Base-by-base conservation (phyloP, 2,113 vertebrate genomes). In the Eudyptes chrysolophus region DNA sequence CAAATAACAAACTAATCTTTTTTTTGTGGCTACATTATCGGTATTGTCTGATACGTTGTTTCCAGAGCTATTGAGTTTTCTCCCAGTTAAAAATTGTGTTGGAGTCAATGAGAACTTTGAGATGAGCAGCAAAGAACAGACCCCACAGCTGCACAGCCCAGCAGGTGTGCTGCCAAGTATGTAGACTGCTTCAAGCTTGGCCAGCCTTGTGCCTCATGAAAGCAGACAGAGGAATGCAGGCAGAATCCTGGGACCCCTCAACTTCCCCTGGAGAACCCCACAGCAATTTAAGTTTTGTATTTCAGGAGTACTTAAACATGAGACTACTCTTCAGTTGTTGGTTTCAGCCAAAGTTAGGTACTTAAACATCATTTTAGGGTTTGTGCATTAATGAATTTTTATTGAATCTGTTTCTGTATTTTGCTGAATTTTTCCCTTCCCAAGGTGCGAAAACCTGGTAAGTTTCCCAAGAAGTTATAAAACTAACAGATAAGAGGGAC, bases 121-220 rank as follows among this genome's bases (percentile, higher is more conserved):
- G 62, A 8, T 48, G 22, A 36, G 19, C 21, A 57, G 27, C 14
- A 2, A 36, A 65, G 44, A 75, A 8, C 25, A 62, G 57, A 30
- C 4, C 32, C 6, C 24, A 2, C 9, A 27, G 16, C 48, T 49
- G 21, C 42, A 13, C 12, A 55, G 38, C 11, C 5, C 1, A 1
- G 42, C 26, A n/a, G 19, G 30, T 14, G 7, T 76, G 54, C 57
- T 76, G 38, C 49, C 22, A 13, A 46, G 36, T 21, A 19, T 2
- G 18, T 3, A 11, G 15, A 3, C 8, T 34, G 40, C 40, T 70
- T 51, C 8, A 5, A 16, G 32, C 17, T 55, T 48, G 36, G 30
- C 60, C 32, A 38, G 30, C 48, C 32, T 46, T 46, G 16, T 40
- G 42, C 21, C 34, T 80, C 10, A 1, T 3, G 30, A 55, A n/a